Evolutionary conservation across 1,140 invertebrate species (phyloP).

Genomic region (Dendrolimus punctatus): DNA sequence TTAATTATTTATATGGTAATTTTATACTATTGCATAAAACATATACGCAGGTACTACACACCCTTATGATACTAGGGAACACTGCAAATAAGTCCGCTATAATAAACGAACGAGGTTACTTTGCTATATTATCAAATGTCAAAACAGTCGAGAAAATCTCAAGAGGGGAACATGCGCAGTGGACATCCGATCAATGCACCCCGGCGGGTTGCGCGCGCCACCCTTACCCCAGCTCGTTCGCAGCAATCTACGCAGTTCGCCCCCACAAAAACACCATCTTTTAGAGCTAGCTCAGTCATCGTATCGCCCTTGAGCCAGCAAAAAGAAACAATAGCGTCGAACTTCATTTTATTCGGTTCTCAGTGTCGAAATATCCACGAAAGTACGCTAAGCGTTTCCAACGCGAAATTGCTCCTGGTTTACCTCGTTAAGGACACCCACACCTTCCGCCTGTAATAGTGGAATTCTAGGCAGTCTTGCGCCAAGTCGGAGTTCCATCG

Average conservation of each 20-base stretch:
- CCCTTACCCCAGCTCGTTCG: constrained; percentile 32
- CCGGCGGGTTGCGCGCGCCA: constrained; percentile 56
- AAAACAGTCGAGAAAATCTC: constrained; percentile 49
- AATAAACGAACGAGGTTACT: no score
- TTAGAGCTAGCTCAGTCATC: constrained; percentile 33
- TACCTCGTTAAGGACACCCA: constrained; percentile 45
- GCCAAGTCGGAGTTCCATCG: constrained; percentile 29
- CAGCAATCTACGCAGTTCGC: constrained; percentile 59
- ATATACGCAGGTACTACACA: no score
- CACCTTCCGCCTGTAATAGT: constrained; percentile 21
- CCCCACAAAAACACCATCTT: constrained; percentile 49
- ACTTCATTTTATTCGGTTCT: constrained; percentile 18
- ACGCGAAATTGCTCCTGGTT: constrained; percentile 27
- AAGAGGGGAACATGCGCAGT: constrained; percentile 52
- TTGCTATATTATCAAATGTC: constrained; percentile 34
- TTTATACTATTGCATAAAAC: no score
- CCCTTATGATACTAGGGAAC: no score
- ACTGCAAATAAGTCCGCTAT: no score
- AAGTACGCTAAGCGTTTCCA: constrained; percentile 20
- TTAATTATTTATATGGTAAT: no score
- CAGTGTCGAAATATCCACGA: constrained; percentile 23
- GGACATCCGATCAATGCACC: constrained; percentile 58
- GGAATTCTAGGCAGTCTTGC: constrained; percentile 23
- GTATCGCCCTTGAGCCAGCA: constrained; percentile 46
- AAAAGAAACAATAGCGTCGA: constrained; percentile 38